Evolutionary conservation across 2,797 vertebrate species (phyloP).

Genomic region (Melanotaenia trifasciata): DNA sequence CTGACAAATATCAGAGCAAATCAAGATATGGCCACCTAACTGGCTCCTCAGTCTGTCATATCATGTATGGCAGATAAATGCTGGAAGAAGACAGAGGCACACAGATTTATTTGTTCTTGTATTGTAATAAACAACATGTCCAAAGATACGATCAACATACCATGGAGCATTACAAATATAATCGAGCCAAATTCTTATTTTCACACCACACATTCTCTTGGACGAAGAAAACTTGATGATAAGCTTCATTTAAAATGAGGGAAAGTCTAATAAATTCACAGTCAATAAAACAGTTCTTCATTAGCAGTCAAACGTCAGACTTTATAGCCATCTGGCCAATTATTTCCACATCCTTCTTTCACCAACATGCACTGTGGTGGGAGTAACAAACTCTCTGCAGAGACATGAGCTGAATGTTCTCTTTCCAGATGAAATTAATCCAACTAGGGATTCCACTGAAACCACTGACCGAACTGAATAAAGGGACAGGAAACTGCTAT

Average conservation of each 20-base stretch:
- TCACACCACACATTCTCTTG: not conserved
- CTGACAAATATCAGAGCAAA: slow-evolving; percentile 37
- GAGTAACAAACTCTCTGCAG: slow-evolving; percentile 24
- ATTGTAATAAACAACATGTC: not conserved
- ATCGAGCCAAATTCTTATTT: not conserved
- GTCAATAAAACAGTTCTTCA: not conserved
- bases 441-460: slow-evolving; percentile 28
- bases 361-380: not conserved
- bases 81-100: not conserved
- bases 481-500: slow-evolving; percentile 12
- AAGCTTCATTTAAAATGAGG: not conserved
- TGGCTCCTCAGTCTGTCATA: not conserved
- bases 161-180: slow-evolving; percentile 5
- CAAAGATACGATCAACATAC: slow-evolving; percentile 9
- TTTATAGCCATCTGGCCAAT: slow-evolving; percentile 17
- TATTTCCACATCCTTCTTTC: slow-evolving; percentile 23
- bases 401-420: slow-evolving; percentile 32
- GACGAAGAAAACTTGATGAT: not conserved
- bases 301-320: slow-evolving; percentile 1
- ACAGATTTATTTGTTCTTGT: slow-evolving; percentile 5
- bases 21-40: not conserved
- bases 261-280: slow-evolving; percentile 3
- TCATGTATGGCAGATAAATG: not conserved
- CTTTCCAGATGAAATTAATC: slow-evolving; percentile 51
- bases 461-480: slow-evolving; percentile 10